phyloP scores from a whole-genome alignment of 2,113 vertebrate species.

The Zosterops japonicus region DNA sequence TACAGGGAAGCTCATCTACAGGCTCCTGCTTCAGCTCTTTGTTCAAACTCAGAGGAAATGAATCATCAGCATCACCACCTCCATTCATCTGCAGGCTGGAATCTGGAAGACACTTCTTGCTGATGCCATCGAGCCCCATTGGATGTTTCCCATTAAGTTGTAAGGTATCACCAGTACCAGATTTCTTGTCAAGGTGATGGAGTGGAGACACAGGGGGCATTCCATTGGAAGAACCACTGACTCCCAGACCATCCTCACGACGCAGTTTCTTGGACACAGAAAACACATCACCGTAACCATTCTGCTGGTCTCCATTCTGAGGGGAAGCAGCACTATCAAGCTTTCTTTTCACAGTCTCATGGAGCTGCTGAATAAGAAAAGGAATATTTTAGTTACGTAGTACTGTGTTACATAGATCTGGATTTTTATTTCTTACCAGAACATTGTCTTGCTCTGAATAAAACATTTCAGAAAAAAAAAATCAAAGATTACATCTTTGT shows the following conservation, averaged over 20 bases:
- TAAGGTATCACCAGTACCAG: constrained; percentile 65
- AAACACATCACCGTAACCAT: constrained; percentile 88
- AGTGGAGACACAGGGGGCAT: constrained; percentile 74
- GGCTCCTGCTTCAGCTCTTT: constrained; percentile 98
- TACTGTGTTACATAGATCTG: neutral
- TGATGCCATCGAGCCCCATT: constrained; percentile 69
- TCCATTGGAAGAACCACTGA: constrained; percentile 81
- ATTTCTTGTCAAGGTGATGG: constrained; percentile 84
- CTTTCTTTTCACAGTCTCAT: constrained; percentile 94
- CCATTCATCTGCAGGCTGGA: constrained; percentile 66
- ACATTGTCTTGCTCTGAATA: neutral
- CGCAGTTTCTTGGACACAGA: constrained; percentile 87
- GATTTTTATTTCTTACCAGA: neutral
- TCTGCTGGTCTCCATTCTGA: constrained; percentile 85
- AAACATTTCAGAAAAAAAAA: neutral
- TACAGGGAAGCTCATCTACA: constrained; percentile 89
- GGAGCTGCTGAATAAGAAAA: constrained; percentile 79
- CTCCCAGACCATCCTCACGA: constrained; percentile 77
- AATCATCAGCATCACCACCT: constrained; percentile 76
- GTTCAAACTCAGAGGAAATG: constrained; percentile 74
- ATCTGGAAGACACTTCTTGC: constrained; percentile 77
- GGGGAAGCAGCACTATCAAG: constrained; percentile 86
- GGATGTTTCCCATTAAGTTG: constrained; percentile 80
- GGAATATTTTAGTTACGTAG: neutral
- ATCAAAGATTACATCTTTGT: neutral